These are phyloP conservation scores for Tribolium madens DNA, from an alignment of 1,140 invertebrate genomes.

Conservation along the genomic window DNA sequence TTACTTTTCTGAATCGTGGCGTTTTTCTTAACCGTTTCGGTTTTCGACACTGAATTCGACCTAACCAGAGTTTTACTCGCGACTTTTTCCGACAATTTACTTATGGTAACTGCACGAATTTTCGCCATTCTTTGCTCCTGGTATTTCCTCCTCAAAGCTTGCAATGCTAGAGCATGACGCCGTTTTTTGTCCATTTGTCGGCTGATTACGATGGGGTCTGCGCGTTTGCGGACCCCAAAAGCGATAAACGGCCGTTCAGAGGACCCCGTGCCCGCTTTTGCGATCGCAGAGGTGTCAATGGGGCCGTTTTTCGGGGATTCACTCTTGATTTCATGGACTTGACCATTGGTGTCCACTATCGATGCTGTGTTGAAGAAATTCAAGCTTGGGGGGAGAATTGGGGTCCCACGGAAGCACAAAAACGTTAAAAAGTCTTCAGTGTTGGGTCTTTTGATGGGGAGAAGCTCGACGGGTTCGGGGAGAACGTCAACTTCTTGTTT, in stretches of 20 bases:
- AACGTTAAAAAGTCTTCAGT: slow-evolving; percentile 93
- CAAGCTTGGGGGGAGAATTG: slow-evolving; percentile 78
- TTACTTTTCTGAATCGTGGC: slow-evolving; percentile 59
- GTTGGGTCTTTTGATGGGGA: slow-evolving; percentile 81
- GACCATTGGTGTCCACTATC: slow-evolving; percentile 59
- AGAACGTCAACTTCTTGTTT: slow-evolving; percentile 64
- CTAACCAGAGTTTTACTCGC: slow-evolving; percentile 62
- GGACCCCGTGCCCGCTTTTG: slow-evolving; percentile 54
- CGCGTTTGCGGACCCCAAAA: slow-evolving; percentile 70
- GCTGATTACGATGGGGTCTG: slow-evolving; percentile 66
- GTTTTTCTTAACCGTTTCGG: slow-evolving; percentile 60
- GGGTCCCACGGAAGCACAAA: slow-evolving; percentile 86
- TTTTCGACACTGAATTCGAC: slow-evolving; percentile 61
- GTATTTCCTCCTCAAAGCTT: slow-evolving; percentile 75
- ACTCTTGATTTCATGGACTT: slow-evolving; percentile 59
- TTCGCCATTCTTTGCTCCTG: slow-evolving; percentile 75
- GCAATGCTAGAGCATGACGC: slow-evolving; percentile 68
- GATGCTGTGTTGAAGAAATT: slow-evolving; percentile 77
- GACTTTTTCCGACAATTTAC: slow-evolving; percentile 64
- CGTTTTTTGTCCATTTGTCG: slow-evolving; percentile 65
- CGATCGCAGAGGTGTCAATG: slow-evolving; percentile 56
- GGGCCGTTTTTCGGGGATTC: slow-evolving; percentile 60
- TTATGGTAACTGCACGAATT: slow-evolving; percentile 64
- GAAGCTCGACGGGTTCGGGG: slow-evolving; percentile 69
- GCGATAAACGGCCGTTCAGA: slow-evolving; percentile 66